Percentiles rank a stretch among this genome's conserved stretches.
Evolutionary conservation across 2,113 vertebrate genomes (phyloP).

Genomic region (Brevimyrus niger): DNA sequence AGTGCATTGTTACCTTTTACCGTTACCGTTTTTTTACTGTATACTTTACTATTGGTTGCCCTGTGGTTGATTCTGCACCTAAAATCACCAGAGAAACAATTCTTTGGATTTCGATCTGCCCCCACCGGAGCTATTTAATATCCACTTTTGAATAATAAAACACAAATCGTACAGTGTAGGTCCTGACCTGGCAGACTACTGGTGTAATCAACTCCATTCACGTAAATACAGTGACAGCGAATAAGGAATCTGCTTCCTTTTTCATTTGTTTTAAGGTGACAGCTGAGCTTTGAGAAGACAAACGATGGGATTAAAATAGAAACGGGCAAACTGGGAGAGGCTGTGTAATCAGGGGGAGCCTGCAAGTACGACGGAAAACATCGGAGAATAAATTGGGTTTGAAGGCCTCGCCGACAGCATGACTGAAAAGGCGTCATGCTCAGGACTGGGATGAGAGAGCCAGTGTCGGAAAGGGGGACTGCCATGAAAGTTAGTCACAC

Average conservation of each 20-base stretch:
- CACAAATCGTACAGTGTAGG: not conserved
- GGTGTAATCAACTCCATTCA: not conserved
- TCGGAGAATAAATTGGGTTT: conserved; percentile 22
- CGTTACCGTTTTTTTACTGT: conserved; percentile 12
- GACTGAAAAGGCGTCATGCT: conserved; percentile 12
- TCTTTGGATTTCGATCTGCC: conserved; percentile 8
- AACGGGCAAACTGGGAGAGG: conserved; percentile 12
- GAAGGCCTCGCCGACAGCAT: conserved; percentile 12
- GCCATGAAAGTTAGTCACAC: not conserved
- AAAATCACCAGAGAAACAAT: conserved; percentile 14
- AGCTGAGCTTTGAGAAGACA: conserved; percentile 14
- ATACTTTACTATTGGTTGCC: not conserved
- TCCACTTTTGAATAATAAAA: conserved; percentile 4
- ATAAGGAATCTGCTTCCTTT: not conserved
- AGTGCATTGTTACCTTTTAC: conserved; percentile 21
- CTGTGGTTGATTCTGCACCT: not conserved
- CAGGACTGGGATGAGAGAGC: not conserved
- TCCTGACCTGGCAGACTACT: not conserved
- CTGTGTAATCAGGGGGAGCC: conserved; percentile 12
- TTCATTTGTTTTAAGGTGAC: conserved; percentile 12
- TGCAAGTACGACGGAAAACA: not conserved
- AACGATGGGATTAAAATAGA: conserved; percentile 27
- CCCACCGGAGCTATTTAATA: conserved; percentile 13
- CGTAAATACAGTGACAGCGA: not conserved
- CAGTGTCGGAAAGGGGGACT: not conserved